phyloP scores from a whole-genome alignment of 2,797 vertebrate species.

The Arrhamphus sclerolepis region DNA sequence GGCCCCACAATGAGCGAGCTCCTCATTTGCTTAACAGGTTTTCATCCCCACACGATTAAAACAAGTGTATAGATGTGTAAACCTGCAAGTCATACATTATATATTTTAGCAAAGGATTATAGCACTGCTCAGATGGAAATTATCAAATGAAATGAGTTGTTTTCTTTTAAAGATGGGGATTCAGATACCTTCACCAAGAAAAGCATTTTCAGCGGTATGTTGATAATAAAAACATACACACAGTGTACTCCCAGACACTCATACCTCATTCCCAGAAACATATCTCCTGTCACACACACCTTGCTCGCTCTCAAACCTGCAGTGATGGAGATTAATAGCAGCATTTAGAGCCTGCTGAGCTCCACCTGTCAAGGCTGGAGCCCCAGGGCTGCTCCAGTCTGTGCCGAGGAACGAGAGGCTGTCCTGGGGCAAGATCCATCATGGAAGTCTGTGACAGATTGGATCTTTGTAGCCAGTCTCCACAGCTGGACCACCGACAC shows the following conservation, averaged over 20 bases:
- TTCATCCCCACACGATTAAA: background rate
- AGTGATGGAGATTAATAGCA: constrained; percentile 79
- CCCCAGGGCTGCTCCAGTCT: constrained; percentile 56
- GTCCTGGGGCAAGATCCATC: constrained; percentile 66
- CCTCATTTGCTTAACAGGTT: background rate
- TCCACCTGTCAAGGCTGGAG: constrained; percentile 74
- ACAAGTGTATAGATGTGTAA: background rate
- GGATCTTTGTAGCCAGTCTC: constrained; percentile 51
- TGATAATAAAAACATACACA: constrained; percentile 30
- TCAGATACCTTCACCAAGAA: constrained; percentile 24
- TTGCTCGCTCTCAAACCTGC: constrained; percentile 47
- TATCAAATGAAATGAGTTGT: constrained; percentile 5
- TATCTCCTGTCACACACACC: constrained; percentile 62
- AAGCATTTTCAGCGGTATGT: constrained; percentile 30
- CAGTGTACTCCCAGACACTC: constrained; percentile 41
- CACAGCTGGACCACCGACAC: constrained; percentile 63
- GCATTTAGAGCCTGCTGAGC: constrained; percentile 77
- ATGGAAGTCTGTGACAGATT: constrained; percentile 41
- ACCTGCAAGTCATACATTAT: background rate
- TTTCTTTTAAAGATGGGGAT: constrained; percentile 27
- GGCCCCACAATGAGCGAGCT: background rate
- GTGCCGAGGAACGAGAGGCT: constrained; percentile 46
- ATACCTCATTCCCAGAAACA: constrained; percentile 66
- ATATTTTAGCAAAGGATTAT: too few species aligned
- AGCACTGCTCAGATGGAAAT: constrained; percentile 11